Base-by-base conservation (phyloP, 2,888 invertebrate species). In the Parelbella ahira region DNA sequence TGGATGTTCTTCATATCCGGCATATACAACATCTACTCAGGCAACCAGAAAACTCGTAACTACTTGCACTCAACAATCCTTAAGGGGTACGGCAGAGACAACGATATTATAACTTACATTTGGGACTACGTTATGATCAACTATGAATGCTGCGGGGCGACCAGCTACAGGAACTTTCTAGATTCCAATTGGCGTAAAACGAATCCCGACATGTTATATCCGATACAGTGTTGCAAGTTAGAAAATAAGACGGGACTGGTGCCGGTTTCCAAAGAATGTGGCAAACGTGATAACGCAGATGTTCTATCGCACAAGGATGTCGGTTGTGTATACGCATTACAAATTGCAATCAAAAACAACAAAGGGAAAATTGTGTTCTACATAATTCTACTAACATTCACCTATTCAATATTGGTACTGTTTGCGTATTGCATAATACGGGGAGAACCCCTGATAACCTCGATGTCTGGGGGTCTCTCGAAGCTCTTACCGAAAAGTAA, bases 101-200 rank as follows among this genome's bases (percentile, higher is more conserved):
- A 77, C 5, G 82, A 86, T 50, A 51, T 86, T 0, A 61, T 82
- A 2, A 77, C 80, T 0, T 57, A 60, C 29, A 8, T 77, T 1
- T 81, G 74, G 76, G 56, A 86, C 19, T 65, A 79, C 34, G 28
- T 80, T 1, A 87, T 87, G 86, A 44, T 76, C 2, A 66, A 70
- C 2, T 68, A 77, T 25, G 60, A 82, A 45, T 88, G 87, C 48
- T 88, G 87, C 34, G 87, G 87, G 0, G 75, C 67, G 0, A 54
- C 64, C 0, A 56, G 55, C 11, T 79, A 67, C 36, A 58, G 45
- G 34, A 86, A 88, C 42, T 88, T 87, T 34, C 38, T 53, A 0
- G 45, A 60, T 2, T 70, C 81, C 0, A 50, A 63, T 7, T 87
- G 86, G 86, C 67, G 66, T 25, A 68, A 54, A 34, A 18, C 34